Base-by-base conservation (phyloP, 2,888 invertebrate genomes). In the Notocelia uddmanniana region DNA sequence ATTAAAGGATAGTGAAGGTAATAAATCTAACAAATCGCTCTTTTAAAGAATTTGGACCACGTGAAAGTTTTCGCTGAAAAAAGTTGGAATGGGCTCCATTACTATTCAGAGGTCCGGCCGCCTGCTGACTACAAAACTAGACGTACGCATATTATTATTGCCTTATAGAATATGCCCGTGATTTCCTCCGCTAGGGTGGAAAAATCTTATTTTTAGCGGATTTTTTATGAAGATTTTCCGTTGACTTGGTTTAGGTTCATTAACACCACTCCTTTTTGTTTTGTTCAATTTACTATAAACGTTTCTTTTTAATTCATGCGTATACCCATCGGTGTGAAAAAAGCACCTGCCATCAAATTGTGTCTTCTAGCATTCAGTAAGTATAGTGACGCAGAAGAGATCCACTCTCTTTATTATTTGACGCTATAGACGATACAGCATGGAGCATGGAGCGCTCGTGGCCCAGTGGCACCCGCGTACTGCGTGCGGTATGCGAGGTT, bases 1-100 rank as follows among this genome's bases (percentile, higher is more conserved):
- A 34, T 2, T 11, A 19, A 0, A 9, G 31, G 10, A 57, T 34
- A 41, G 41, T 45, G n/a, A n/a, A 45, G n/a, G 15, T 0, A 5
- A 45, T 45, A 45, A 45, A 5, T 45, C 15, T 45, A n/a, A 45
- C 41, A 45, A 45, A n/a, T 45, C 15, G 41, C 6, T 45, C 15
- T 23, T 59, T 31, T 31, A 48, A 62, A 45, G 0, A 55, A 41
- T 19, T 59, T 69, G 45, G 45, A 45, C 69, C 69, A 69, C 62
- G 13, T 55, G 11, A n/a, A 62, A 52, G 31, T 31, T 62, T 45
- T 54, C 45, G 11, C 6, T n/a, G 18, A 55, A 69, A 69, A 69
- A 69, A 69, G 62, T 69, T 62, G 31, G n/a, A 55, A 34, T 34
- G 45, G 41, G 21, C 41, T 45, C 41, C 62, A 69, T 62, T 69